A percentile compares a stretch with the other conserved stretches of the same genome.
Conservation (phyloP, 2,888 invertebrate genomes). For the Cantharis flavilabris region DNA sequence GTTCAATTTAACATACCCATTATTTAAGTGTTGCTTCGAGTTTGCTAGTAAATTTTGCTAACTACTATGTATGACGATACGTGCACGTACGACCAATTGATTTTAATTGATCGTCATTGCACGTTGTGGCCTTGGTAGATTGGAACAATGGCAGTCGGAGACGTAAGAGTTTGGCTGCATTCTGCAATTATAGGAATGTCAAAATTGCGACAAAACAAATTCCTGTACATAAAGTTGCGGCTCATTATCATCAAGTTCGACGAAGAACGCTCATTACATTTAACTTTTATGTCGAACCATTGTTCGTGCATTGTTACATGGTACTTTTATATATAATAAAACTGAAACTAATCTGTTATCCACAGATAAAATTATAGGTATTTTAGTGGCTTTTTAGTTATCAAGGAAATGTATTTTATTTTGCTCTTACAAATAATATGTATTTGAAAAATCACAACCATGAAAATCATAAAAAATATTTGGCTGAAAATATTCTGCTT, state of each 20-base stretch:
- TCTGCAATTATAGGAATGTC: slow-evolving; percentile 43
- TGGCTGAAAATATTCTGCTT: too few relatives aligned
- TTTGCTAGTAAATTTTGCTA: background rate
- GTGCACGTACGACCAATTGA: slow-evolving; percentile 34
- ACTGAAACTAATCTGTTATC: background rate
- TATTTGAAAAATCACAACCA: too few relatives aligned
- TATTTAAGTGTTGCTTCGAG: background rate
- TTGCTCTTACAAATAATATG: too few relatives aligned
- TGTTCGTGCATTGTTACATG: background rate
- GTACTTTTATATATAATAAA: background rate
- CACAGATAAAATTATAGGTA: background rate
- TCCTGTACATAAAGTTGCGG: slow-evolving; percentile 13
- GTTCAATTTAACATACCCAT: background rate
- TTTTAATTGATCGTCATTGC: slow-evolving; percentile 39
- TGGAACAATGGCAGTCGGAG: slow-evolving; percentile 38
- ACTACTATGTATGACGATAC: background rate
- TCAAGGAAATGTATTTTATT: background rate
- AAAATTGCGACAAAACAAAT: slow-evolving; percentile 41
- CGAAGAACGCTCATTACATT: slow-evolving; percentile 6
- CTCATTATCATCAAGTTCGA: slow-evolving; percentile 23
- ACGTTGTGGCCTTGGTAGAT: slow-evolving; percentile 38
- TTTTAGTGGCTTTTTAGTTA: background rate
- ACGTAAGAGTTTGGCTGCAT: slow-evolving; percentile 38
- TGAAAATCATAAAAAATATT: too few relatives aligned
- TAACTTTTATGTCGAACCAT: background rate